Conservation (phyloP, 2,888 invertebrate species). For the Salpingus planirostris region DNA sequence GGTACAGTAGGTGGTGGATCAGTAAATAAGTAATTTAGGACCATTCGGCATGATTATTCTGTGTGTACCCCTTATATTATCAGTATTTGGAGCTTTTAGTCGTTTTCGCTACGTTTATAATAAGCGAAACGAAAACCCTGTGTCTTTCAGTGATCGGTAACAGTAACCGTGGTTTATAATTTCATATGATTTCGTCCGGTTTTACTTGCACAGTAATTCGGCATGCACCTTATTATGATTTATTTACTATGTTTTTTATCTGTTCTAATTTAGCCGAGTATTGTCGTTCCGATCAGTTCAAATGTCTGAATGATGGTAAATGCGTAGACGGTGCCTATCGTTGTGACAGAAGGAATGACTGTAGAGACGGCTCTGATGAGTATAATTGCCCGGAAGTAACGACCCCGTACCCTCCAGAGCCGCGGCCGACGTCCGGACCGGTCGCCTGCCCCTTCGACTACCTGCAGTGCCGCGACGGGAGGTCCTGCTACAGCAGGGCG, state of each 20-base stretch:
- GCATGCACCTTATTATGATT: no score
- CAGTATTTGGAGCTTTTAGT: no score
- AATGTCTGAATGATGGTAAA: constrained; percentile 57
- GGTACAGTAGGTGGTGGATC: no score
- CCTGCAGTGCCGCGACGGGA: constrained; percentile 41
- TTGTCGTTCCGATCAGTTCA: constrained; percentile 57
- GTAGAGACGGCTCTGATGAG: constrained; percentile 51
- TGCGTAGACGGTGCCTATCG: constrained; percentile 44
- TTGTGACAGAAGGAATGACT: constrained; percentile 45
- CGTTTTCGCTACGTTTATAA: no score
- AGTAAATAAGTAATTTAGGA: no score
- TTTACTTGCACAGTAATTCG: no score
- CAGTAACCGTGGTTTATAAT: no score
- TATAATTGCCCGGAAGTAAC: constrained; percentile 44
- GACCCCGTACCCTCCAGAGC: constrained; percentile 26
- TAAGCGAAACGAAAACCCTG: no score
- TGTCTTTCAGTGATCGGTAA: no score
- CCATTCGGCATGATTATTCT: no score
- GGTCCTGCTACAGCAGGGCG: constrained; percentile 42
- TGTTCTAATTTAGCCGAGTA: constrained; percentile 43
- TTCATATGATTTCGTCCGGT: no score
- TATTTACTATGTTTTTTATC: constrained; percentile 16
- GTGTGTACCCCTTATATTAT: no score
- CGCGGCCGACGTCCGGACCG: constrained; percentile 14
- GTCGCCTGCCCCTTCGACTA: constrained; percentile 37